A percentile compares a stretch with the other conserved stretches of the same genome.
Evolutionary conservation across 2,113 vertebrate genomes (phyloP).

Genomic region (Forbesichthys agassizii): DNA sequence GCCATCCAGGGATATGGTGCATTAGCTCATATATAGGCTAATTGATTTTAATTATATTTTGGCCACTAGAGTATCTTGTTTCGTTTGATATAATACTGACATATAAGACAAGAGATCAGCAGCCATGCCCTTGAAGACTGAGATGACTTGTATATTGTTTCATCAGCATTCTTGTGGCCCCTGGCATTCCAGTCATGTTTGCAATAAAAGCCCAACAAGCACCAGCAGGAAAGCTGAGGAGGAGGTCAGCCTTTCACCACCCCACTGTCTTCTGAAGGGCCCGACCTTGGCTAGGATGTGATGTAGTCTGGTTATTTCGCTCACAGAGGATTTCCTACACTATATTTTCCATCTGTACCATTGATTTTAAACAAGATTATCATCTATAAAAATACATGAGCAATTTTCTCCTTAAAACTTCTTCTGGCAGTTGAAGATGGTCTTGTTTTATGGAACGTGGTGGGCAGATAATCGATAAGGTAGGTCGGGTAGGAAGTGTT

Average conservation of each 20-base stretch:
- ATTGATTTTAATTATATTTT: slow-evolving; percentile 17
- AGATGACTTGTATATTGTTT: slow-evolving; percentile 24
- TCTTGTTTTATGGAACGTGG: slow-evolving; percentile 28
- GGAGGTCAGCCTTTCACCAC: slow-evolving; percentile 55
- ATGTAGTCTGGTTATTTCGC: slow-evolving; percentile 24
- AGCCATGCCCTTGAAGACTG: neutral
- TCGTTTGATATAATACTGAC: too few relatives aligned
- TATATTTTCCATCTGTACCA: slow-evolving; percentile 11
- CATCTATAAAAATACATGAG: slow-evolving; percentile 28
- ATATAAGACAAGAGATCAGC: neutral
- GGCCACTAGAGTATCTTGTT: neutral
- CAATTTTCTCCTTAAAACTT: slow-evolving; percentile 17
- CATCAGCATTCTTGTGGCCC: slow-evolving; percentile 29
- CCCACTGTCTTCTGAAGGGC: slow-evolving; percentile 47
- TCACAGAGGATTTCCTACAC: neutral
- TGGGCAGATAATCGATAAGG: slow-evolving; percentile 43
- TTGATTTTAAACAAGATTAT: slow-evolving; percentile 28
- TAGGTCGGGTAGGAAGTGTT: slow-evolving; percentile 13
- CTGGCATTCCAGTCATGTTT: slow-evolving; percentile 65
- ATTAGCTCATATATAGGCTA: slow-evolving; percentile 12
- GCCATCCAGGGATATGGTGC: slow-evolving; percentile 13
- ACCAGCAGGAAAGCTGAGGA: slow-evolving; percentile 47
- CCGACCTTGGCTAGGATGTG: slow-evolving; percentile 53
- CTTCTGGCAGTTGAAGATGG: slow-evolving; percentile 9
- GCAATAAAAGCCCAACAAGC: slow-evolving; percentile 42